Percentiles rank a stretch among this genome's conserved stretches.
These are phyloP conservation scores for Pempheris klunzingeri DNA, from an alignment of 2,797 vertebrate genomes.

Conservation along the genomic window DNA sequence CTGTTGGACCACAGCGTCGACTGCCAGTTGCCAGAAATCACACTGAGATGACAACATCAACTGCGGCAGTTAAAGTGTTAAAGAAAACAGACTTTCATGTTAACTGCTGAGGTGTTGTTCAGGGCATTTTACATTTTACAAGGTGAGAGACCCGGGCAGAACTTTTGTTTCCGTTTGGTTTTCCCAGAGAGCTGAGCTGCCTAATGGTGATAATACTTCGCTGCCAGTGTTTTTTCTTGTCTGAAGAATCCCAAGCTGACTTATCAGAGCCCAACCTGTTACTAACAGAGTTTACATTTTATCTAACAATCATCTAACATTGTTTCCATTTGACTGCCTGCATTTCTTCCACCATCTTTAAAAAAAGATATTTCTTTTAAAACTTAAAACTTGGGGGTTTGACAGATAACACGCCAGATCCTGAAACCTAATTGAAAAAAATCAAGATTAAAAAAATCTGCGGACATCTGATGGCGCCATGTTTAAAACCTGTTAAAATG, in stretches of 20 bases:
- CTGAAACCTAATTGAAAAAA: background rate
- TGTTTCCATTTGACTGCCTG: background rate
- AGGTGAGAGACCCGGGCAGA: constrained; percentile 33
- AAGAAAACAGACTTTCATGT: constrained; percentile 75
- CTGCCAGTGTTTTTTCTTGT: constrained; percentile 20
- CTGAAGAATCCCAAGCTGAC: constrained; percentile 27
- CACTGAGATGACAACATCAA: constrained; percentile 70
- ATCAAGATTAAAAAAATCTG: no score
- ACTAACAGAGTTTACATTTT: background rate
- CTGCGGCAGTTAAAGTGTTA: constrained; percentile 58
- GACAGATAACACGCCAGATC: background rate
- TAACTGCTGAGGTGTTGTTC: constrained; percentile 37
- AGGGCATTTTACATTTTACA: constrained; percentile 59
- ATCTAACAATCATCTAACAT: background rate
- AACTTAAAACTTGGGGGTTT: background rate
- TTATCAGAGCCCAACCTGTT: constrained; percentile 25
- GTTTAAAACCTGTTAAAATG: constrained; percentile 57
- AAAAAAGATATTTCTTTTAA: background rate
- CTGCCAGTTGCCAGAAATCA: constrained; percentile 70
- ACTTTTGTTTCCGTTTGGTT: constrained; percentile 46
- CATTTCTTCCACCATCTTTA: background rate
- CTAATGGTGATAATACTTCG: constrained; percentile 9
- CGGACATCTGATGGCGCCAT: constrained; percentile 19
- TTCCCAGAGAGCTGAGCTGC: constrained; percentile 37
- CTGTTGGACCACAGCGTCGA: constrained; percentile 49